Evolutionary conservation across 2,113 vertebrate species (phyloP).

Genomic region (Manacus vitellinus): DNA sequence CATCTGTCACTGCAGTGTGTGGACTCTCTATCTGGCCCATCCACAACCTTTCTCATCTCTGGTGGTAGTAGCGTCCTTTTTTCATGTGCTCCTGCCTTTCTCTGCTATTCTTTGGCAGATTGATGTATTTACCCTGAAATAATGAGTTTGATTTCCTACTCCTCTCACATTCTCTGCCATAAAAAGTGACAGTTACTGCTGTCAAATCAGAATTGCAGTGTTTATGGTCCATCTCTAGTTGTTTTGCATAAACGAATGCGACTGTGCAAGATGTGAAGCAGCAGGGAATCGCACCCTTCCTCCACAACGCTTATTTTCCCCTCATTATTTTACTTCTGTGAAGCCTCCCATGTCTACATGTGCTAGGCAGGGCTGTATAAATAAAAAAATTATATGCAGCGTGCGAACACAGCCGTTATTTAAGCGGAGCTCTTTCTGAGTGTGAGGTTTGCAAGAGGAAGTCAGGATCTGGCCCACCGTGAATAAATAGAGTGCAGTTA

Average conservation of each 20-base stretch:
- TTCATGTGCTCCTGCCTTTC: neutral
- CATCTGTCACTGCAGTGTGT: neutral
- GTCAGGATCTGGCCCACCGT: neutral
- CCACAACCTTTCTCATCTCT: neutral
- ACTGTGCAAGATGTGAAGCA: neutral
- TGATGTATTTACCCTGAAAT: constrained; percentile 14
- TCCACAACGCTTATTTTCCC: neutral
- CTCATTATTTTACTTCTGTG: neutral
- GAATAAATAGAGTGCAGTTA: neutral
- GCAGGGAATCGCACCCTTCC: neutral
- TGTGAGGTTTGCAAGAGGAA: neutral
- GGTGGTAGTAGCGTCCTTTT: neutral
- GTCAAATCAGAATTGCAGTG: neutral
- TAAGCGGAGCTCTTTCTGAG: neutral
- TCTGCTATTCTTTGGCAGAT: neutral
- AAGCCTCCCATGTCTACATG: neutral
- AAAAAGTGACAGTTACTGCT: constrained; percentile 14
- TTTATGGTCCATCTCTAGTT: neutral
- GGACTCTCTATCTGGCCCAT: neutral
- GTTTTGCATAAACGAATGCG: neutral
- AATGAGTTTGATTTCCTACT: neutral
- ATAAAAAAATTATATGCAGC: neutral
- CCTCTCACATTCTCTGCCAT: neutral
- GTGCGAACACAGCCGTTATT: neutral
- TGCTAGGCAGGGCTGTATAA: neutral